Conservation (phyloP, 92 coral and sea anemone species). For the Parazoanthus atlanticus region DNA sequence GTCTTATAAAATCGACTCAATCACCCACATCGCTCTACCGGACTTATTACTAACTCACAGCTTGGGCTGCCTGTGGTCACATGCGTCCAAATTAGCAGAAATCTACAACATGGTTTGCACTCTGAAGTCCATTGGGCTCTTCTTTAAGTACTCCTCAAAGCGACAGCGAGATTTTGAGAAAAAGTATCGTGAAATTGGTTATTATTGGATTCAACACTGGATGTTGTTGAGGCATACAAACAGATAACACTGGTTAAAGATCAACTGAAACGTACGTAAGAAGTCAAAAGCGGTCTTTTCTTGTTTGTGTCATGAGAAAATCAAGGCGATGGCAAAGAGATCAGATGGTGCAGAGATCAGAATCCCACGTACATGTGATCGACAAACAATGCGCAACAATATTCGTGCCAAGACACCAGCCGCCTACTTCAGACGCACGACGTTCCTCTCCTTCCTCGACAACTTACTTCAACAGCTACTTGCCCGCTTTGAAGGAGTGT, state of each 20-base stretch:
- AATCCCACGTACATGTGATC: conserved; percentile 15
- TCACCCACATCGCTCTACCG: too few relatives aligned
- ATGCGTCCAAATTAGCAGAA: too few relatives aligned
- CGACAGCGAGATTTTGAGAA: too few relatives aligned
- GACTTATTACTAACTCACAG: too few relatives aligned
- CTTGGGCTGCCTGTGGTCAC: too few relatives aligned
- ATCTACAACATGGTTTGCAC: too few relatives aligned
- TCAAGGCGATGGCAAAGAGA: conserved; percentile 24
- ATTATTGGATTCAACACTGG: conserved; percentile 8
- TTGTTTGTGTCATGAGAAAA: not conserved
- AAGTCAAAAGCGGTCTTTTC: not conserved
- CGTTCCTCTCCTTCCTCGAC: conserved; percentile 20
- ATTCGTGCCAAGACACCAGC: conserved; percentile 17
- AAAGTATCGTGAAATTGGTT: too few relatives aligned
- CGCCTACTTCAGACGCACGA: not conserved
- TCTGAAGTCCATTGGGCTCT: too few relatives aligned
- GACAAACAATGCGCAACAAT: conserved; percentile 26
- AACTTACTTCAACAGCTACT: conserved; percentile 2
- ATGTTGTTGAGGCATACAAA: not conserved
- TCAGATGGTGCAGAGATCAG: not conserved
- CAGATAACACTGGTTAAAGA: not conserved
- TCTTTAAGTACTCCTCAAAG: too few relatives aligned
- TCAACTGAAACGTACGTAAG: conserved; percentile 1
- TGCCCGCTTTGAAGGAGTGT: conserved; percentile 5
- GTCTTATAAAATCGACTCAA: too few relatives aligned